Base-by-base conservation (phyloP, 2,113 vertebrate genomes). In the Mionectes macconnelli region DNA sequence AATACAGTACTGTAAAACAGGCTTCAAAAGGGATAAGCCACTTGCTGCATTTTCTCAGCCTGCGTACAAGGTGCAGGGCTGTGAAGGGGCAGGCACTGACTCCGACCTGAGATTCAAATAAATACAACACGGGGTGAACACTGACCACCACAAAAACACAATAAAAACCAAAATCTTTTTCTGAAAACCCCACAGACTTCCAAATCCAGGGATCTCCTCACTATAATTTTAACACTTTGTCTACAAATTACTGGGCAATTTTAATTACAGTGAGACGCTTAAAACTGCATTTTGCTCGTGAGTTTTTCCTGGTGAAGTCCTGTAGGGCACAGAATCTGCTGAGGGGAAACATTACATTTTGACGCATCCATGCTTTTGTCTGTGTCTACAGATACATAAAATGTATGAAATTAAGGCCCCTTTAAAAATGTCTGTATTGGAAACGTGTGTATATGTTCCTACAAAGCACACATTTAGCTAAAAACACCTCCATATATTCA, bases 41-140 rank as follows among this genome's bases (percentile, higher is more conserved):
- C 87, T 96, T 66, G 79, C 39, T 96, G 84, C 52, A 50, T 94
- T 95, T 96, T 95, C 96, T 97, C 96, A 96, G 87, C 40, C 73
- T 69, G 79, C 55, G 66, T 85, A 89, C 81, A 49, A 89, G 7
- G 27, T 35, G 15, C 10, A 37, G 47, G 13, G 7, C 10, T 70
- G 59, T 3, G 84, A 95, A 75, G 52, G 47, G 60, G 39, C 30
- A 91, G 62, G 57, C 66, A 89, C 35, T 67, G 69, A 49, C 91
- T 88, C 84, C 45, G 28, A 78, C 44, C 64, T 82, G 64, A 93
- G 69, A 84, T 94, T 96, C 94, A 81, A 95, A 95, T 79, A 95
- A 90, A 87, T 47, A 73, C 53, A 84, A 47, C 37, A 37, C 3
- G 28, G 94, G 89, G 27, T 19, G 12, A 70, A 45, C 12, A 28